phyloP scores from a whole-genome alignment of 2,797 vertebrate species.

The Sebastes miniatus region DNA sequence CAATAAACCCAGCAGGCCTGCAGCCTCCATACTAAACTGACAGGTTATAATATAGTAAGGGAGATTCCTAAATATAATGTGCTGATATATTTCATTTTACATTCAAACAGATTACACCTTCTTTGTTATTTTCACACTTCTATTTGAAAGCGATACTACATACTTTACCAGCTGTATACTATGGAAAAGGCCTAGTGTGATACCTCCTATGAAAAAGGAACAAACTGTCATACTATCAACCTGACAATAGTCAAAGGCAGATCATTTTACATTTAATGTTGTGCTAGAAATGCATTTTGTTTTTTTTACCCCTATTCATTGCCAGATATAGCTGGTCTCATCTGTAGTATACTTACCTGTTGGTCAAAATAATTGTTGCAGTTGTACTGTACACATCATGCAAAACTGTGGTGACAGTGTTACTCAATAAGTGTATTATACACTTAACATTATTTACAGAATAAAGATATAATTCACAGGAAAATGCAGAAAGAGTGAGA shows the following conservation, averaged over 20 bases:
- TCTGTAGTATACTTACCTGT: constrained; percentile 31
- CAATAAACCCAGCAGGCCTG: constrained; percentile 68
- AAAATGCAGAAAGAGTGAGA: not conserved
- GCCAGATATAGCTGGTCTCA: not conserved
- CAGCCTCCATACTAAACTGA: constrained; percentile 48
- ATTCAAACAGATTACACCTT: not conserved
- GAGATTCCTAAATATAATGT: not conserved
- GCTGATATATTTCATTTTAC: not conserved
- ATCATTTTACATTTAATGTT: not conserved
- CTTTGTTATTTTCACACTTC: not conserved
- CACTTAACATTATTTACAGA: not conserved
- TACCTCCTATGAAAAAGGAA: not conserved
- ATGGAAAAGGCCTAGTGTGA: not conserved
- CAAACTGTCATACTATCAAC: not conserved
- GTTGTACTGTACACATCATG: not conserved
- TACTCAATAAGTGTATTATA: not conserved
- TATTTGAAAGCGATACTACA: not conserved
- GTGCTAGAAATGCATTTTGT: not conserved
- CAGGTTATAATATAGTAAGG: not conserved
- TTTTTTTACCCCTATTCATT: not conserved
- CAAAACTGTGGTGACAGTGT: not conserved
- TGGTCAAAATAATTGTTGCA: not conserved
- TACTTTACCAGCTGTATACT: not conserved
- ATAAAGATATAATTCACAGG: not conserved
- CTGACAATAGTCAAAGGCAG: not conserved